Evolutionary conservation across 1,140 invertebrate genomes (phyloP), one percentile per base, ranked within the genome.

Genomic region (Lerema accius): DNA sequence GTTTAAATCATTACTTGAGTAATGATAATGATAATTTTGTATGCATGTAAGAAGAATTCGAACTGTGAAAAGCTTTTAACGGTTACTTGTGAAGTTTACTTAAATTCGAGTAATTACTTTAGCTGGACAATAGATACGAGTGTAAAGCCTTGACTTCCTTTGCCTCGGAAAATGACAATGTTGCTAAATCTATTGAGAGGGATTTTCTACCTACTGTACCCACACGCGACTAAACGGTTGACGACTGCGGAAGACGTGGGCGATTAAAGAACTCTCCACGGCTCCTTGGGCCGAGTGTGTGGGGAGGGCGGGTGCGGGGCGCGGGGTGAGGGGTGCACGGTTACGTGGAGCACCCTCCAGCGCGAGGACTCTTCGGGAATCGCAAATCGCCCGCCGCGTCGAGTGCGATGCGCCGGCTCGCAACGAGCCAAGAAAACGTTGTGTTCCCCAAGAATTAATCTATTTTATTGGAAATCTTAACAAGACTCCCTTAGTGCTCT

Each of bases 381-480:
- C 39, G 51, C 51, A 55, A 55, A 55, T 55, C 51, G 51, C 42
- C 37, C 50, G 50, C 40, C 50, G 50, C 50, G 37, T 16, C 42
- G 19, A 39, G 49, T 53, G 35, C 39, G 37, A 55, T 42, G 50
- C 50, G 50, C 37, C 50, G 37, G 35, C 17, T 16, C 50, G 51
- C 51, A 26, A 23, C 50, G 50, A 53, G 50, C 51, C 51, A 55
- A 55, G 35, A 28, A 55, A 55, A 55, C 15, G 13, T 26, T 43
- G 35, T 42, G 35, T 42, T 55, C 23, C 51, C 40, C 15, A 42
- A 19, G 37, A 55, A 32, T 32, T 45, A 58, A 58, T 58, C 53
- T 58, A 58, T 58, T 58, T 58, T 58, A 58, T 58, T 28, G 53
- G 40, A 45, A 58, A 58, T 50, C 53, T 13, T 58, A 58, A 58